Base-by-base conservation (phyloP, 2,113 vertebrate species). In the Ochotona princeps region DNA sequence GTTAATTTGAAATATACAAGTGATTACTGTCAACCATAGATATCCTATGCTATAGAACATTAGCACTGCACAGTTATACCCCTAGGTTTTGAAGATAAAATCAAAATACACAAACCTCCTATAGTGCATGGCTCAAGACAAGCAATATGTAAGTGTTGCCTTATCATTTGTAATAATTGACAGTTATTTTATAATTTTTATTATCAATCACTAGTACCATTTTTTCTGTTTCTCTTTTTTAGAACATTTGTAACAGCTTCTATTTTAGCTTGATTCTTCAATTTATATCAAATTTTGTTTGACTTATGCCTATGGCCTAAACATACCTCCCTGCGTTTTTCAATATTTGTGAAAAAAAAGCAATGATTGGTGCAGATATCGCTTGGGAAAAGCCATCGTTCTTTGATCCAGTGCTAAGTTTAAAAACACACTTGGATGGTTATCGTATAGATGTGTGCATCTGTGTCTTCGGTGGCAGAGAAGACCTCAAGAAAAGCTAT, bases 361-460 rank as follows among this genome's bases (percentile, higher is more conserved):
- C 21, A 60, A 6, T 79, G n/a, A 9, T 4, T 61, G 69, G 32
- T 69, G 4, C 11, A 17, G 3, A n/a, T 61, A 5, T 74, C 47
- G 23, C 5, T 35, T 10, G 9, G 1, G 20, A 7, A 17, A 7
- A 3, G 17, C 12, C 26, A 20, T 49, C 28, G 0, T 54, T 21
- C 38, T 30, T 14, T 63, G 38, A 90, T 18, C 21, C 65, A 14
- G 28, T 8, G 17, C 9, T 28, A 25, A 79, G 49, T 35, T 17
- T 2, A 4, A 26, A 21, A 21, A 2, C 10, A 4, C 12, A 0
- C 17, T 14, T 23, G 23, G 30, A 38, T 47, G 13, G n/a, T 61
- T 26, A 15, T n/a, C 65, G 1, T 30, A 47, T 0, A 72, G 44
- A 14, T 63, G 20, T 15, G 1, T 21, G 25, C 3, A 4, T 44